These are phyloP conservation scores for Polydrusus cervinus DNA, from an alignment of 2,888 invertebrate genomes.

Conservation along the genomic window DNA sequence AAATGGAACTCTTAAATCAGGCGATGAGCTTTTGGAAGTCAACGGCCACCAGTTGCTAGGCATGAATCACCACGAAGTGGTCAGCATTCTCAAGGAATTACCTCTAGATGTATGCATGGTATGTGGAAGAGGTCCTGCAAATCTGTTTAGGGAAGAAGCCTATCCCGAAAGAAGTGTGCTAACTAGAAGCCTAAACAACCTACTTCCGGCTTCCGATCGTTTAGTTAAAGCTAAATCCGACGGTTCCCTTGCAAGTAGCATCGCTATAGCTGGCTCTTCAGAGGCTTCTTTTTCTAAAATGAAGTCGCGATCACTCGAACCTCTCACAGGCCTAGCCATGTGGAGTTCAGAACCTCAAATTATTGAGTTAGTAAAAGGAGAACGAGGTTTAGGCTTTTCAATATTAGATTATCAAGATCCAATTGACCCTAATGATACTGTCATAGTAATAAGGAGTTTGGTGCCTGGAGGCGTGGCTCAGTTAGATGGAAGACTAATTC, in stretches of 20 bases:
- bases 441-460: constrained; percentile 97
- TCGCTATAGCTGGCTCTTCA: constrained; percentile 74
- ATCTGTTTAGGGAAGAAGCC: constrained; percentile 65
- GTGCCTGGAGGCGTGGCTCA: constrained; percentile 99
- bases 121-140: constrained; percentile 79
- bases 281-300: constrained; percentile 77
- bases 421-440: constrained; percentile 95
- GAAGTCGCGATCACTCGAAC: constrained; percentile 94
- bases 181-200: constrained; percentile 77
- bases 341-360: constrained; percentile 98
- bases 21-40: constrained; percentile 96
- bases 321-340: constrained; percentile 97
- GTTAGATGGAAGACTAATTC: constrained; percentile 96
- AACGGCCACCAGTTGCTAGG: constrained; percentile 92
- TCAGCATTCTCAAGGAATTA: constrained; percentile 92
- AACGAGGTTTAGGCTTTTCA: constrained; percentile 98
- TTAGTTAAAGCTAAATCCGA: constrained; percentile 94
- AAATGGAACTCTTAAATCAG: constrained; percentile 90
- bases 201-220: constrained; percentile 79
- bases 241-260: constrained; percentile 84
- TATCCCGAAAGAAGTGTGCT: constrained; percentile 68
- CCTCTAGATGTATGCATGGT: constrained; percentile 94
- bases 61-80: constrained; percentile 95
- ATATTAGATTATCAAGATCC: constrained; percentile 98
- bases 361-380: constrained; percentile 96